Percentiles rank a stretch among this genome's conserved stretches.
Evolutionary conservation across 1,140 invertebrate species (phyloP).

Genomic region (Pantala flavescens): DNA sequence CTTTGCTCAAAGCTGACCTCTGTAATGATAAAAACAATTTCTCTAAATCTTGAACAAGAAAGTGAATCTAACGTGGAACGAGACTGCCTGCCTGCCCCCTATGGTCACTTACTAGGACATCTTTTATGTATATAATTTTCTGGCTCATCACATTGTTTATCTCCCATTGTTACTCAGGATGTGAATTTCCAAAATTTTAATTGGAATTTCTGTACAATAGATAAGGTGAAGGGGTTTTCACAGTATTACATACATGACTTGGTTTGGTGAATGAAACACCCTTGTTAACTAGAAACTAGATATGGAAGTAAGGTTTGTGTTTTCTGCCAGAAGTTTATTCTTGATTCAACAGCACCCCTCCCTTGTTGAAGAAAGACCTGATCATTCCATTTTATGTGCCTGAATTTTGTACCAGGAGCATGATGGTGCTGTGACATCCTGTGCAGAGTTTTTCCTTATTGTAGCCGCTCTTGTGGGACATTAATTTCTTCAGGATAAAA

Average conservation of each 20-base stretch:
- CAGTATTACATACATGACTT: not conserved
- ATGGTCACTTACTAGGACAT: not conserved
- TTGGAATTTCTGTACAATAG: not conserved
- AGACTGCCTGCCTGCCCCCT: not conserved
- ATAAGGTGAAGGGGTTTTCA: not conserved
- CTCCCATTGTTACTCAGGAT: not conserved
- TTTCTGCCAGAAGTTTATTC: not conserved
- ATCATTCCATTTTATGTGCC: not conserved
- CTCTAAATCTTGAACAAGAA: too few species aligned
- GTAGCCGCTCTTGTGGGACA: not conserved
- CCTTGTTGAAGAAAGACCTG: not conserved
- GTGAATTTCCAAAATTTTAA: not conserved
- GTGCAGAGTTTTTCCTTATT: not conserved
- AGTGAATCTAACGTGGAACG: not conserved
- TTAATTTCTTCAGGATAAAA: too few species aligned
- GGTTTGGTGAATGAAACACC: not conserved
- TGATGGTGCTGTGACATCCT: not conserved
- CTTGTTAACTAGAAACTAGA: not conserved
- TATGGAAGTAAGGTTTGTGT: not conserved
- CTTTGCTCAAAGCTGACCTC: not conserved
- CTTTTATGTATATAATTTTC: not conserved
- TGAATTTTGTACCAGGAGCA: not conserved
- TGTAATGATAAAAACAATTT: not conserved
- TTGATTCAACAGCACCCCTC: not conserved
- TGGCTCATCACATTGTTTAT: not conserved